These are phyloP conservation scores for Drosophila leonis DNA, from an alignment of 2,888 invertebrate species.

Conservation along the genomic window DNA sequence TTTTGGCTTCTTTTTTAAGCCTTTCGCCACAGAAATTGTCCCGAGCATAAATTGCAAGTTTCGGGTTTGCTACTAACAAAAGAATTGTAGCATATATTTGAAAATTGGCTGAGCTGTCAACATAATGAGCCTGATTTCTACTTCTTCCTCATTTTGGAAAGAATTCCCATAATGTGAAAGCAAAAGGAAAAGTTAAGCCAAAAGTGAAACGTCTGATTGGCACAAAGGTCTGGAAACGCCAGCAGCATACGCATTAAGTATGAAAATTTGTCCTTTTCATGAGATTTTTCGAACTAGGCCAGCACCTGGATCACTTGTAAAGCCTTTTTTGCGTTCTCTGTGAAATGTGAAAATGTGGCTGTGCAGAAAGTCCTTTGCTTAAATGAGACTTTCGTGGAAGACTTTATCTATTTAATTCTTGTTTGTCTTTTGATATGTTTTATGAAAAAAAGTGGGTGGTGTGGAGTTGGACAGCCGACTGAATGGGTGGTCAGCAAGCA, in stretches of 20 bases:
- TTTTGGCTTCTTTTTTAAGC: slow-evolving; percentile 31
- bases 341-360: slow-evolving; percentile 7
- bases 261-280: slow-evolving; percentile 15
- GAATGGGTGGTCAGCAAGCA: slow-evolving; percentile 25
- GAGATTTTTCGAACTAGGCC: slow-evolving; percentile 7
- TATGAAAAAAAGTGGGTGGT: slow-evolving; percentile 17
- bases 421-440: slow-evolving; percentile 35
- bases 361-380: slow-evolving; percentile 13
- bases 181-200: slow-evolving; percentile 28
- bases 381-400: slow-evolving; percentile 47
- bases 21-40: slow-evolving; percentile 37
- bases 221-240: slow-evolving; percentile 14
- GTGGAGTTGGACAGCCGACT: slow-evolving; percentile 21
- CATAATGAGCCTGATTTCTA: slow-evolving; percentile 54
- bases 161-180: slow-evolving; percentile 20
- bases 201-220: slow-evolving; percentile 46
- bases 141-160: background rate
- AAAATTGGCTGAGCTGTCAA: slow-evolving; percentile 50
- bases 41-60: slow-evolving; percentile 58
- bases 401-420: slow-evolving; percentile 31
- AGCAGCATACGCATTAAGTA: slow-evolving; percentile 1
- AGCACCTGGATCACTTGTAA: slow-evolving; percentile 13
- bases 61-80: slow-evolving; percentile 29
- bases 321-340: slow-evolving; percentile 7
- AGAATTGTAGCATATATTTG: slow-evolving; percentile 43